A percentile compares a stretch with the other conserved stretches of the same genome.
These are phyloP conservation scores for Channallabes apus DNA, from an alignment of 2,797 vertebrate genomes.

Conservation along the genomic window DNA sequence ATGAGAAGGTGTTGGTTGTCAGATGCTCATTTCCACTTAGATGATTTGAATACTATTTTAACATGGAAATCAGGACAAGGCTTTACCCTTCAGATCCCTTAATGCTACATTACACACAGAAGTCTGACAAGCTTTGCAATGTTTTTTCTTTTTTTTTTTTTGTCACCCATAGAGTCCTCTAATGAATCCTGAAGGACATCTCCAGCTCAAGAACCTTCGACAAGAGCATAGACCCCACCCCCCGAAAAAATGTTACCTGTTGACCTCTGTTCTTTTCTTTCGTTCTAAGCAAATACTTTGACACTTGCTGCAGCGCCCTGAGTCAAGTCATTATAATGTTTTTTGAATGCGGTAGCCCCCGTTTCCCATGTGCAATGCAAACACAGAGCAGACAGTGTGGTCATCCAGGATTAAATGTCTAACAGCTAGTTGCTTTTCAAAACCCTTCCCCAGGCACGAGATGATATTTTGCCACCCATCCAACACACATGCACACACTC, in stretches of 20 bases:
- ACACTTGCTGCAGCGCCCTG: slow-evolving; percentile 20
- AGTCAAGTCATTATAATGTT: slow-evolving; percentile 30
- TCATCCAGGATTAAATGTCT: slow-evolving; percentile 54
- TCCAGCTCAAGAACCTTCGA: neutral
- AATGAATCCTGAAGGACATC: slow-evolving; percentile 29
- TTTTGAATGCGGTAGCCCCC: slow-evolving; percentile 29
- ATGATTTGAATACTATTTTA: slow-evolving; percentile 57
- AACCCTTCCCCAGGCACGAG: slow-evolving; percentile 45
- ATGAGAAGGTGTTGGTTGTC: slow-evolving; percentile 43
- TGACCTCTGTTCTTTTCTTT: neutral
- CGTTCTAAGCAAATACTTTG: slow-evolving; percentile 10
- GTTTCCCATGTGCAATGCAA: slow-evolving; percentile 38
- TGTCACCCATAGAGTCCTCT: slow-evolving; percentile 37
- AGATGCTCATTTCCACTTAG: slow-evolving; percentile 51
- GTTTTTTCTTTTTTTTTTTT: neutral
- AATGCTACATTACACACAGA: slow-evolving; percentile 48
- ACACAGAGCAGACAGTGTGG: slow-evolving; percentile 33
- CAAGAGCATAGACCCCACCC: neutral
- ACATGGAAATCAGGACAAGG: slow-evolving; percentile 58
- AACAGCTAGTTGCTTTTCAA: slow-evolving; percentile 43
- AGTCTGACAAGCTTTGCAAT: slow-evolving; percentile 35
- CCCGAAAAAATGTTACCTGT: neutral
- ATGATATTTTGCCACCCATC: slow-evolving; percentile 59
- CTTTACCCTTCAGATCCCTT: slow-evolving; percentile 49
- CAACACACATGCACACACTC: slow-evolving; percentile 51